Evolutionary conservation across 2,113 vertebrate genomes (phyloP).

Genomic region (Chamaea fasciata): DNA sequence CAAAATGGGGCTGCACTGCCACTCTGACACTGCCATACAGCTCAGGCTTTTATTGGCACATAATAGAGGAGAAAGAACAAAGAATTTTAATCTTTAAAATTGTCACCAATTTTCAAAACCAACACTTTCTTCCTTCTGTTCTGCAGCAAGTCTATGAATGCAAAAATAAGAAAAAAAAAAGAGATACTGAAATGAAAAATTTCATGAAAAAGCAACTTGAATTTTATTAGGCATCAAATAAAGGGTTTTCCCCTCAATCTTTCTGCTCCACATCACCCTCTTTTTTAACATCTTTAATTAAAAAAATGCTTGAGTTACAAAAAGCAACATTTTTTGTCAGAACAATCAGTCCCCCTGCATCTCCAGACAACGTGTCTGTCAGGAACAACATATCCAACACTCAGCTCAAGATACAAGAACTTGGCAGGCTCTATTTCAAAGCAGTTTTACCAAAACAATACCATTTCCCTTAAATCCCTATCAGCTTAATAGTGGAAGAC

Average conservation of each 20-base stretch:
- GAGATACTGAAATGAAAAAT: neutral
- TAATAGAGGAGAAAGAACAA: neutral
- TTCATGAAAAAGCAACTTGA: neutral
- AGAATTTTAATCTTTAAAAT: neutral
- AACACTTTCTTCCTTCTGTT: neutral
- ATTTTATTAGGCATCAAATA: neutral
- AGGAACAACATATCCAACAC: neutral
- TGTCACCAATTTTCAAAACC: neutral
- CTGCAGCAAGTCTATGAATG: neutral
- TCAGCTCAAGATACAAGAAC: neutral
- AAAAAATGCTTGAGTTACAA: neutral
- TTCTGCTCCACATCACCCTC: neutral
- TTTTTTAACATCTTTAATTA: neutral
- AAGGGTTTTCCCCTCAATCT: neutral
- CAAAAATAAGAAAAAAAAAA: neutral
- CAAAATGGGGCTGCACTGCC: neutral
- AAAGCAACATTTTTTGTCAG: neutral
- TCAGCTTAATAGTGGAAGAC: neutral
- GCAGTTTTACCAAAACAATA: constrained; percentile 27
- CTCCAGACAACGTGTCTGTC: neutral
- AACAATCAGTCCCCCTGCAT: neutral
- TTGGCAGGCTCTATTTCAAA: neutral
- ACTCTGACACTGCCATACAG: neutral
- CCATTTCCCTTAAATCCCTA: neutral
- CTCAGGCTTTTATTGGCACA: fast-evolving